phyloP scores from a whole-genome alignment of 2,888 invertebrate genomes.

The Cecidostiba fungosa region DNA sequence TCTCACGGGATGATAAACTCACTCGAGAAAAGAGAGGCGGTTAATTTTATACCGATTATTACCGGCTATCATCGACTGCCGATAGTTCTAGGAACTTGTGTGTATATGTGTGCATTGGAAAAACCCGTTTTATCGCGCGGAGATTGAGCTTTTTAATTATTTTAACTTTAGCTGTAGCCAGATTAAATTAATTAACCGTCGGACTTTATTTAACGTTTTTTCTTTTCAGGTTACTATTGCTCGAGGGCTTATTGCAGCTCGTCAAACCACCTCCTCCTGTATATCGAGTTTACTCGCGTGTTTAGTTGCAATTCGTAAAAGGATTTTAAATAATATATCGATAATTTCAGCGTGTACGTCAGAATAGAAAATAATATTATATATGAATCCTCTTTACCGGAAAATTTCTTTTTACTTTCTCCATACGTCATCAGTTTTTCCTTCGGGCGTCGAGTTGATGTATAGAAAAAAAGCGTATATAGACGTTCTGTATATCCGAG shows the following conservation, averaged over 20 bases:
- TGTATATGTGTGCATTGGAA: neutral
- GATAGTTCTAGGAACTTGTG: neutral
- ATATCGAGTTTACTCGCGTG: neutral
- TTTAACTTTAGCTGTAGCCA: neutral
- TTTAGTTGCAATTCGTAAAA: neutral
- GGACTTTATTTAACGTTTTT: conserved; percentile 14
- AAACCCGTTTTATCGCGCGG: neutral
- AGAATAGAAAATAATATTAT: too few relatives aligned
- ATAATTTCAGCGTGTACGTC: neutral
- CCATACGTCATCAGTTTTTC: neutral
- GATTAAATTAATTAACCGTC: neutral
- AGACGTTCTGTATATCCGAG: neutral
- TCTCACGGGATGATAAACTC: conserved; percentile 3
- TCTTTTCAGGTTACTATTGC: neutral
- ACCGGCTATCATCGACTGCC: neutral
- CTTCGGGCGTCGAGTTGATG: neutral
- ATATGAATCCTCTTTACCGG: neutral
- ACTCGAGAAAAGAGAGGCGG: neutral
- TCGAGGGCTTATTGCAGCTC: neutral
- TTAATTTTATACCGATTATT: conserved; percentile 3
- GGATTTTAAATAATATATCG: neutral
- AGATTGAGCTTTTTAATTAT: conserved; percentile 1
- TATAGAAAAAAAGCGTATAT: neutral
- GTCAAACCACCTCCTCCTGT: neutral
- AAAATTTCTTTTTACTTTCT: neutral